Conservation (phyloP, 2,888 invertebrate species). For the Neoascia interrupta region DNA sequence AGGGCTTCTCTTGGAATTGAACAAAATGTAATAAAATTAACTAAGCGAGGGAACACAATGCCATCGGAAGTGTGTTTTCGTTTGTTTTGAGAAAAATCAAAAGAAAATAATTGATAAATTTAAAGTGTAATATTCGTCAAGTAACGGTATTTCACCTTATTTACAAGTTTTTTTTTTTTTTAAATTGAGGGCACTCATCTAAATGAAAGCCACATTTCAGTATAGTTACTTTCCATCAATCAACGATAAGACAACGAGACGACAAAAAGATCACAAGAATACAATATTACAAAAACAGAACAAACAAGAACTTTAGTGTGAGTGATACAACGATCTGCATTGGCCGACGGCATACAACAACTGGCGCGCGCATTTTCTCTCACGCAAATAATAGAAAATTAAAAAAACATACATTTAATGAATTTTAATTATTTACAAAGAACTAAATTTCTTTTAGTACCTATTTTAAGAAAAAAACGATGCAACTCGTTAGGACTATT, state of each 20-base stretch:
- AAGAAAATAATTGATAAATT: too few species aligned
- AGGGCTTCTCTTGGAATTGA: background rate
- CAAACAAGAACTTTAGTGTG: background rate
- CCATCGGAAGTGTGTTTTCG: background rate
- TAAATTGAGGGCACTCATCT: too few species aligned
- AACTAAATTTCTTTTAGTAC: conserved; percentile 46
- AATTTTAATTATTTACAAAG: conserved; percentile 67
- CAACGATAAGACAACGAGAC: conserved; percentile 17
- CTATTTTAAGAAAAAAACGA: conserved; percentile 27
- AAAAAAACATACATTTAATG: conserved; percentile 47
- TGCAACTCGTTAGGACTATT: conserved; percentile 55
- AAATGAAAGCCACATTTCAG: too few species aligned
- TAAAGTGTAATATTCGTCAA: too few species aligned
- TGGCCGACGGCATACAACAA: conserved; percentile 4
- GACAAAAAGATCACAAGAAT: conserved; percentile 27
- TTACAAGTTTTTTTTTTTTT: conserved; percentile 12
- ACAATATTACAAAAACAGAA: conserved; percentile 6
- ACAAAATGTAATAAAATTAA: conserved; percentile 6
- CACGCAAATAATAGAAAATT: conserved; percentile 30
- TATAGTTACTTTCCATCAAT: conserved; percentile 30
- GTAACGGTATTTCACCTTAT: conserved; percentile 40
- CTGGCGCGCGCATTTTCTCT: background rate
- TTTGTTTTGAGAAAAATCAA: background rate
- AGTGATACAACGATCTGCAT: conserved; percentile 23
- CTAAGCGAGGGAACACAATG: conserved; percentile 1